These are phyloP conservation scores for Liasis olivaceus DNA, from an alignment of 2,797 vertebrate genomes.

Conservation along the genomic window DNA sequence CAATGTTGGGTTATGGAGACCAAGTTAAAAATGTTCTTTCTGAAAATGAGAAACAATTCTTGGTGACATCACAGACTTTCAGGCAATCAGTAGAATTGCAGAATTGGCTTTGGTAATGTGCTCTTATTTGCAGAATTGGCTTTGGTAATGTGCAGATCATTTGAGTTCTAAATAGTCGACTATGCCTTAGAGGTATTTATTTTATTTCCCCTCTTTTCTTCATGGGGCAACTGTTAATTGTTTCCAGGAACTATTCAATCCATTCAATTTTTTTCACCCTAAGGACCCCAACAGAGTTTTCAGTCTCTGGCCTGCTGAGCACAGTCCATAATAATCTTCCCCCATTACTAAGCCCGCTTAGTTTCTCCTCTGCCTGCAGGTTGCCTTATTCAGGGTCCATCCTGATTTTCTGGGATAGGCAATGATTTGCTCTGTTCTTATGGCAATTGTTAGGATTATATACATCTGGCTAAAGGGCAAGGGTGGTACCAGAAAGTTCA, in stretches of 20 bases:
- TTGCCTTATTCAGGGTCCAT: background rate
- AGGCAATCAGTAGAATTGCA: background rate
- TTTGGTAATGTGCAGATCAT: background rate
- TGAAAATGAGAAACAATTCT: background rate
- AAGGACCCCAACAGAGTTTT: background rate
- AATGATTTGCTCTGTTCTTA: background rate
- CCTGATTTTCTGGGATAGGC: background rate
- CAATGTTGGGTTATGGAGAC: background rate
- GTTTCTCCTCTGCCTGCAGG: background rate
- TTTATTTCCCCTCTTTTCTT: background rate
- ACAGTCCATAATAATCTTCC: slow-evolving; percentile 3
- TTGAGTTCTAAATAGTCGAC: background rate
- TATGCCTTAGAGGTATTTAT: background rate
- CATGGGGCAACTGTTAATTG: background rate
- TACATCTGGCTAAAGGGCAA: background rate
- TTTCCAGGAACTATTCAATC: background rate
- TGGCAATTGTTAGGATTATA: slow-evolving; percentile 39
- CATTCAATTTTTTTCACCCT: background rate
- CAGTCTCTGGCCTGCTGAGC: background rate
- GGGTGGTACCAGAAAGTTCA: slow-evolving; percentile 29
- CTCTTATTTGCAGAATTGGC: background rate
- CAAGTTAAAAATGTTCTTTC: background rate
- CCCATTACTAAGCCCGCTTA: background rate
- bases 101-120: background rate
- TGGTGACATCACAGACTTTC: background rate